Conservation (phyloP, 2,797 vertebrate genomes). For the Lagocephalus sceleratus region DNA sequence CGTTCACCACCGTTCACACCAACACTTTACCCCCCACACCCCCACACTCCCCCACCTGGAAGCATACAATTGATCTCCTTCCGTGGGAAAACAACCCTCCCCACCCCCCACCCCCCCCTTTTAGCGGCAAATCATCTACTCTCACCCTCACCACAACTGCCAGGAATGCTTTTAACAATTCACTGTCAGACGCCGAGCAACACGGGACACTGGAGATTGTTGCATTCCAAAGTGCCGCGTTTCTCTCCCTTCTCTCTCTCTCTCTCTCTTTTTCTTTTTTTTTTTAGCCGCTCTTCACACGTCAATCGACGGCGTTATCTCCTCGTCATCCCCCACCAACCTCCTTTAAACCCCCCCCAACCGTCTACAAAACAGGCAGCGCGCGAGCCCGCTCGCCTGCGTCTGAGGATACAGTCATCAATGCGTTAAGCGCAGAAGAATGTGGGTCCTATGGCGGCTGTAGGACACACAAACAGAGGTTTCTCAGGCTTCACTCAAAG, state of each 20-base stretch:
- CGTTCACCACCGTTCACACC: conserved; percentile 10
- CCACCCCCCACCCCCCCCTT: no score
- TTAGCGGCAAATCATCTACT: conserved; percentile 54
- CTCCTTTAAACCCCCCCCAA: conserved; percentile 34
- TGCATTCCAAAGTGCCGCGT: conserved; percentile 70
- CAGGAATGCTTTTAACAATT: conserved; percentile 80
- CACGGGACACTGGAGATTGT: conserved; percentile 70
- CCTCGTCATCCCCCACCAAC: conserved; percentile 64
- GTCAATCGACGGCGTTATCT: conserved; percentile 79
- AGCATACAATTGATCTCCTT: conserved; percentile 48
- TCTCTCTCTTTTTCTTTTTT: not conserved
- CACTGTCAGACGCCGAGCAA: conserved; percentile 65
- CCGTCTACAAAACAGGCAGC: conserved; percentile 47
- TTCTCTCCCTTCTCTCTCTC: no score
- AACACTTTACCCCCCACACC: conserved; percentile 10
- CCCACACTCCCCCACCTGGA: no score
- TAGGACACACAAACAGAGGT: conserved; percentile 57
- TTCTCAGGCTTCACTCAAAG: conserved; percentile 58
- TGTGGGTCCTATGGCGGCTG: conserved; percentile 48
- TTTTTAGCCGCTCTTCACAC: conserved; percentile 74
- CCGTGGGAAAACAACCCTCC: conserved; percentile 58
- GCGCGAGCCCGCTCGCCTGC: conserved; percentile 46
- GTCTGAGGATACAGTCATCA: conserved; percentile 57
- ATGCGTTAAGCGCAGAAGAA: conserved; percentile 73
- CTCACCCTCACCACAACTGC: conserved; percentile 58